These are phyloP conservation scores for Melanostoma mellinum DNA, from an alignment of 2,888 invertebrate genomes.

Conservation along the genomic window DNA sequence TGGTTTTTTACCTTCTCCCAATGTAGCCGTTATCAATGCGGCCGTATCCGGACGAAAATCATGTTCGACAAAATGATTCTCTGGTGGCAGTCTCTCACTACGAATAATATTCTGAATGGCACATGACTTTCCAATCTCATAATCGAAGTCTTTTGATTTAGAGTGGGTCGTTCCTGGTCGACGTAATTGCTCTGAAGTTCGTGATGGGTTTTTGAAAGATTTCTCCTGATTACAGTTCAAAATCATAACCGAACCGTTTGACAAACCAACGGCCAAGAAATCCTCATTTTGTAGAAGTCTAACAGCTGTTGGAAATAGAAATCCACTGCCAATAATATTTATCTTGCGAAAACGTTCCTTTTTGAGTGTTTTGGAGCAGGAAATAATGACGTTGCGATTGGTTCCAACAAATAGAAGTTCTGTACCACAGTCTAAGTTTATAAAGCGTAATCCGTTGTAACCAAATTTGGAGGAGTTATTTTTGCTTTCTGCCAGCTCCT, in stretches of 20 bases:
- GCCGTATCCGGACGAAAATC: conserved; percentile 77
- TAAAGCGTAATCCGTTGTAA: conserved; percentile 79
- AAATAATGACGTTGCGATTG: conserved; percentile 80
- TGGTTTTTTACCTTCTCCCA: conserved; percentile 74
- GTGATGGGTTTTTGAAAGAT: conserved; percentile 6
- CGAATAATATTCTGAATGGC: conserved; percentile 81
- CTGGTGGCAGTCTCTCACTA: conserved; percentile 77
- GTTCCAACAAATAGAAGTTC: conserved; percentile 79
- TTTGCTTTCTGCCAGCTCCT: conserved; percentile 78
- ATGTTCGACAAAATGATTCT: conserved; percentile 46
- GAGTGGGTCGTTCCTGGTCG: not conserved
- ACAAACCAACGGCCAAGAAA: conserved; percentile 79
- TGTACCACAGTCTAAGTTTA: conserved; percentile 78
- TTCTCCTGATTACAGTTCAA: conserved; percentile 77
- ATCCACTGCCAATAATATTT: conserved; percentile 78
- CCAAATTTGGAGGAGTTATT: conserved; percentile 72
- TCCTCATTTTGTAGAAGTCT: conserved; percentile 78
- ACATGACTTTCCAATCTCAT: conserved; percentile 80
- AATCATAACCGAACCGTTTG: conserved; percentile 80
- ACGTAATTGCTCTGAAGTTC: not conserved
- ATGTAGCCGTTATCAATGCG: conserved; percentile 73
- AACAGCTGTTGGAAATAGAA: conserved; percentile 79
- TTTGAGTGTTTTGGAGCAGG: conserved; percentile 79
- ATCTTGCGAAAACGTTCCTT: conserved; percentile 78
- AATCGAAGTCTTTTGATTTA: conserved; percentile 46